Percentiles rank a stretch among this genome's conserved stretches.
These are phyloP conservation scores for Dendrolimus kikuchii DNA, from an alignment of 1,140 invertebrate species.

Conservation along the genomic window DNA sequence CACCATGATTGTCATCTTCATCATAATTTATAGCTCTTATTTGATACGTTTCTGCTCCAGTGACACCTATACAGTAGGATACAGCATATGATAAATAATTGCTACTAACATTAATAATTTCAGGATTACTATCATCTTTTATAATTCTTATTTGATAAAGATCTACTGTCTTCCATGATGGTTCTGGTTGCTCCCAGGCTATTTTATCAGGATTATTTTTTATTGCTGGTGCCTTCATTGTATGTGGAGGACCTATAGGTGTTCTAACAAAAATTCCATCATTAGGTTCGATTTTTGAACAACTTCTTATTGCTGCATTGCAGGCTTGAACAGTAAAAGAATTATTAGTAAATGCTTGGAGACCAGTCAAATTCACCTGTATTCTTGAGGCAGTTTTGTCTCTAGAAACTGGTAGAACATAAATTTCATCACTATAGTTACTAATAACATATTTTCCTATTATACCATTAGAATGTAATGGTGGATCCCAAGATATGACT, in stretches of 20 bases:
- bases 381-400: conserved; percentile 24
- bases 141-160: conserved; percentile 72
- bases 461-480: conserved; percentile 80
- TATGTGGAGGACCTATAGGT: conserved; percentile 75
- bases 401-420: conserved; percentile 29
- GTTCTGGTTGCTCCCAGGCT: conserved; percentile 70
- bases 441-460: conserved; percentile 81
- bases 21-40: conserved; percentile 65
- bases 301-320: conserved; percentile 73
- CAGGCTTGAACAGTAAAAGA: conserved; percentile 80
- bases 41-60: conserved; percentile 45
- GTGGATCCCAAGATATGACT: conserved; percentile 79
- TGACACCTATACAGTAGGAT: conserved; percentile 40
- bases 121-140: conserved; percentile 44
- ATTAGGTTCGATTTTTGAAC: conserved; percentile 69
- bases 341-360: conserved; percentile 76
- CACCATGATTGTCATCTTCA: conserved; percentile 49
- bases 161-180: conserved; percentile 76
- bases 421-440: conserved; percentile 48
- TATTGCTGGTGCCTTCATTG: conserved; percentile 64
- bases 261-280: conserved; percentile 67
- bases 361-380: conserved; percentile 36
- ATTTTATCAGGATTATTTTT: conserved; percentile 42
- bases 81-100: conserved; percentile 26
- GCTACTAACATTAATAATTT: conserved; percentile 50